phyloP scores from a whole-genome alignment of 23 tunicate species.

The Corella eumyota region DNA sequence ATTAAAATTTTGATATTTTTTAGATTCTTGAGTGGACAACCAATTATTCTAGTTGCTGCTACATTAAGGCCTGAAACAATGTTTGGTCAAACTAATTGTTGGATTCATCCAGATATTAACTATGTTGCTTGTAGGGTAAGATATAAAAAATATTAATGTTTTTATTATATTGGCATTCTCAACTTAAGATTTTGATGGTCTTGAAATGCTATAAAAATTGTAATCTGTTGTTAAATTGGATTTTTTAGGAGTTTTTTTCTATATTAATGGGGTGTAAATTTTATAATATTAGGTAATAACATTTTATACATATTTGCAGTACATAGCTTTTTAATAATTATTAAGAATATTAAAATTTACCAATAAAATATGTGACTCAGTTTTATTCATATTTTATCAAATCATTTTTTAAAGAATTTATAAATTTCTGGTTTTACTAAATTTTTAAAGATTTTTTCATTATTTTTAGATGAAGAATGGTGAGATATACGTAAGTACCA shows the following conservation, averaged over 20 bases:
- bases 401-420: no score
- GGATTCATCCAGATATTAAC: slow-evolving; percentile 79
- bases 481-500: slow-evolving; percentile 68
- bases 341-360: no score
- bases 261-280: no score
- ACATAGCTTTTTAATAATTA: no score
- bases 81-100: slow-evolving; percentile 98
- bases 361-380: no score
- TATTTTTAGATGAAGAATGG: slow-evolving; percentile 67
- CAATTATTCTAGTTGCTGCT: slow-evolving; percentile 81
- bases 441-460: no score
- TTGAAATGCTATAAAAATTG: not conserved
- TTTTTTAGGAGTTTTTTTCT: not conserved
- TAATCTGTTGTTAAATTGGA: not conserved
- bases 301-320: no score
- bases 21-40: slow-evolving; percentile 19
- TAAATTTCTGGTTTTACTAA: no score
- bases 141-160: not conserved
- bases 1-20: not conserved
- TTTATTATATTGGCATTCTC: not conserved
- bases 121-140: slow-evolving; percentile 72
- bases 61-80: slow-evolving; percentile 96
- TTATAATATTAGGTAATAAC: no score
- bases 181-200: not conserved
- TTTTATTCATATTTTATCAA: no score